Percentiles rank a stretch among this genome's conserved stretches.
These are phyloP conservation scores for Speoplatyrhinus poulsoni DNA, from an alignment of 2,113 vertebrate species.

Conservation along the genomic window DNA sequence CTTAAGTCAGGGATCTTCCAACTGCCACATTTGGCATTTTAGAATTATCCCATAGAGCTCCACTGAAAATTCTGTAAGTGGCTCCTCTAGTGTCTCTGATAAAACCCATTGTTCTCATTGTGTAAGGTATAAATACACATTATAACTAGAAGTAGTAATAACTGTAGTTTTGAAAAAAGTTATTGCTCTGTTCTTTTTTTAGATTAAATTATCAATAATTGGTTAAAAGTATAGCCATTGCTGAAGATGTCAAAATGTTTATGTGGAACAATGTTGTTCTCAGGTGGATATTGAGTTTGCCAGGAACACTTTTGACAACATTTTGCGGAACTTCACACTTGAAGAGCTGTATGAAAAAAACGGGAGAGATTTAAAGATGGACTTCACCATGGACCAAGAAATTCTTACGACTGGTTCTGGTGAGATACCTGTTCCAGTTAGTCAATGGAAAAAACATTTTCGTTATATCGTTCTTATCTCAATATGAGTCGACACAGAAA, in stretches of 20 bases:
- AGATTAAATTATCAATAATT: background rate
- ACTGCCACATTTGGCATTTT: no score
- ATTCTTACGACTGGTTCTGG: constrained; percentile 76
- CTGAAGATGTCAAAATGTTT: background rate
- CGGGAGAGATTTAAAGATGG: constrained; percentile 81
- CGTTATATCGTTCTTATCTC: background rate
- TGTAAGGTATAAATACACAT: no score
- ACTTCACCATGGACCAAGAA: constrained; percentile 78
- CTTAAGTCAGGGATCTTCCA: no score
- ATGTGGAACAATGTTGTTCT: background rate
- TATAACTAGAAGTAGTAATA: no score
- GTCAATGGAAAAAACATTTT: background rate
- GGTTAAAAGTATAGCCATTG: background rate
- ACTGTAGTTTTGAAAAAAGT: no score
- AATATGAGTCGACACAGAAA: background rate
- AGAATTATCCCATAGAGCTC: no score
- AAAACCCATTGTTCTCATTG: no score
- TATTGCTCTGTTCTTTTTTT: no score
- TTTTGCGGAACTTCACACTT: constrained; percentile 84
- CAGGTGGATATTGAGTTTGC: constrained; percentile 82
- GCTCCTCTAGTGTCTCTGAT: no score
- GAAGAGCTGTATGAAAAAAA: constrained; percentile 81
- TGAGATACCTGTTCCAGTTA: constrained; percentile 51
- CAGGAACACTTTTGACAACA: constrained; percentile 80
- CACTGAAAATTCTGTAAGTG: no score